Evolutionary conservation across 2,113 vertebrate species (phyloP).

Genomic region (Petromus typicus): DNA sequence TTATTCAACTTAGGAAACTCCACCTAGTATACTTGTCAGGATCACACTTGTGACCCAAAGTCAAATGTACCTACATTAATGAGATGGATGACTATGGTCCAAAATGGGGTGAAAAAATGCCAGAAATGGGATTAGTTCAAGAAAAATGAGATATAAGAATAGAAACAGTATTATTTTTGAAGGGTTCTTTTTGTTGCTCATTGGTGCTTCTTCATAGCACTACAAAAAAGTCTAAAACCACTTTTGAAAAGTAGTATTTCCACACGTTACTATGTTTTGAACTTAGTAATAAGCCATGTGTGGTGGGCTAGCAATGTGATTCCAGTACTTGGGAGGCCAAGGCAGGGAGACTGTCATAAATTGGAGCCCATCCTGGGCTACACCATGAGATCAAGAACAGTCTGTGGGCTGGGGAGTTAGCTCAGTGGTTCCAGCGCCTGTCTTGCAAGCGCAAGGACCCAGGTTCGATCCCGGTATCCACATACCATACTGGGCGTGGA

Average conservation of each 20-base stretch:
- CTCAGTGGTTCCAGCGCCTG: too few species aligned
- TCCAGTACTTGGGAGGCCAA: background rate
- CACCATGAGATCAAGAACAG: background rate
- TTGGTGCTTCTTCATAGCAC: background rate
- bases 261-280: background rate
- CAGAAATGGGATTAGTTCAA: background rate
- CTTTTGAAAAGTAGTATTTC: slow-evolving; percentile 43
- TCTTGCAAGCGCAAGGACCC: too few species aligned
- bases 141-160: slow-evolving; percentile 12
- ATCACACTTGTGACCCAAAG: background rate
- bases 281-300: background rate
- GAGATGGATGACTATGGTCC: background rate
- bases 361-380: background rate
- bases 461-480: too few species aligned
- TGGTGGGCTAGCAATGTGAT: background rate
- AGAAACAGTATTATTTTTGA: background rate
- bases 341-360: background rate
- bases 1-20: background rate
- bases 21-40: background rate
- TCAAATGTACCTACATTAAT: background rate
- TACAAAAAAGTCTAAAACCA: background rate
- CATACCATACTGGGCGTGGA: too few species aligned
- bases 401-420: too few species aligned
- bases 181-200: background rate
- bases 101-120: background rate